Conservation (phyloP, 2,113 vertebrate genomes). For the Actenoides hombroni region DNA sequence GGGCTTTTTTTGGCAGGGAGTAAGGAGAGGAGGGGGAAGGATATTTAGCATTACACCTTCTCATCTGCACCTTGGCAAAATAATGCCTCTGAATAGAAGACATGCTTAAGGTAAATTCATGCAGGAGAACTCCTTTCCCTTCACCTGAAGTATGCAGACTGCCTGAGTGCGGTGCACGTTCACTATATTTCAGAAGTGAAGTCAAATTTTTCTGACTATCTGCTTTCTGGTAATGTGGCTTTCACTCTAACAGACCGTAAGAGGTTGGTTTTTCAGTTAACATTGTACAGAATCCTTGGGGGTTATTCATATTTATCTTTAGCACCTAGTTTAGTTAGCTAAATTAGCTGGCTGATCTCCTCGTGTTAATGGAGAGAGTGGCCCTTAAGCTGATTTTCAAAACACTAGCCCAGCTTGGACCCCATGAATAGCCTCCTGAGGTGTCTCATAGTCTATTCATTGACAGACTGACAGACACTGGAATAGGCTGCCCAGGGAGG, state of each 20-base stretch:
- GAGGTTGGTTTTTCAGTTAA: neutral
- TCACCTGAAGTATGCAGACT: neutral
- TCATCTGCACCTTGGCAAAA: neutral
- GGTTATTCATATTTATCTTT: neutral
- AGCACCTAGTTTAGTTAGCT: neutral
- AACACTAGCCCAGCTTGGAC: neutral
- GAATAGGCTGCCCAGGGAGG: too few species aligned
- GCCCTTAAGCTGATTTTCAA: neutral
- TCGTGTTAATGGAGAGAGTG: neutral
- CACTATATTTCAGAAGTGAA: neutral
- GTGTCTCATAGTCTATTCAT: neutral
- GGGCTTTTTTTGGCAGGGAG: accelerated
- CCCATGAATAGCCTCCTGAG: neutral
- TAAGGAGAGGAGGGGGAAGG: neutral
- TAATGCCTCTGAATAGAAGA: neutral
- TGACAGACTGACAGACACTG: too few species aligned
- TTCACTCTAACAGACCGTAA: neutral
- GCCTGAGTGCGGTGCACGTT: accelerated
- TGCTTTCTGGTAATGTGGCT: neutral
- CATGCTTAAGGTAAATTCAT: accelerated
- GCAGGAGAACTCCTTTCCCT: neutral
- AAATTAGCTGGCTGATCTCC: neutral
- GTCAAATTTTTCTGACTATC: neutral
- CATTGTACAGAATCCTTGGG: neutral
- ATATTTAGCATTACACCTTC: neutral